Base-by-base conservation (phyloP, 1,140 invertebrate genomes). In the Drosophila novamexicana region DNA sequence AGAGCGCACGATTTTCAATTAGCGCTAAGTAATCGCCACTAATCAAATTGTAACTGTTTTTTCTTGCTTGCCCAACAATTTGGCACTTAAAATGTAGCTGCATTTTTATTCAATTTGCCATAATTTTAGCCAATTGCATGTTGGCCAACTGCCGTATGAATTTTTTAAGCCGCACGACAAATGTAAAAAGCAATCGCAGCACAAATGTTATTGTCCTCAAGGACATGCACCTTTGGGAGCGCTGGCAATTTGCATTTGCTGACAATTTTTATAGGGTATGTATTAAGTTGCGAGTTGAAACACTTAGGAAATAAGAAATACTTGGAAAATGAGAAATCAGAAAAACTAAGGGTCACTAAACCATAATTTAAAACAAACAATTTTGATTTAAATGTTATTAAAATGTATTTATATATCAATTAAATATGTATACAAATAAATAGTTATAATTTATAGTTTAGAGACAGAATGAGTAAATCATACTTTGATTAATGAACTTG, bases 1-100 rank as follows among this genome's bases (percentile, higher is more conserved):
- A 14, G 44, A 34, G 53, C 6, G 36, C 47, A 22, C 53, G 18
- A 32, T 67, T 81, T 86, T 88, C 76, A 86, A 86, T 88, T 88
- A 79, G 49, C 52, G 40, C 39, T 74, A 75, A 68, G 68, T 74
- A 74, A 77, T 71, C 40, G 44, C n/a, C 39, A 69, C 49, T 83
- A 82, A 83, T 83, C 61, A 79, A 79, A 81, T 63, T 76, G 70
- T 45, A 78, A 32, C 54, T 29, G 2, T 50, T 67, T 64, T 57
- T 42, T n/a, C 18, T 16, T 64, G 47, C 40, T 72, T 73, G 54
- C 34, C 32, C 29, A 65, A 52, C 50, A 65, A 80, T 81, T 85
- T 47, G 69, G 53, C 36, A 32, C 22, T 10, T 8, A 6, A 57
- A 59, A 34, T 70, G 36, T 52, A 34, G 7, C 56, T 44, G 34